Percentiles rank a stretch among this genome's conserved stretches.
These are phyloP conservation scores for Diphyllodes magnificus DNA, from an alignment of 2,113 vertebrate genomes.

Conservation along the genomic window DNA sequence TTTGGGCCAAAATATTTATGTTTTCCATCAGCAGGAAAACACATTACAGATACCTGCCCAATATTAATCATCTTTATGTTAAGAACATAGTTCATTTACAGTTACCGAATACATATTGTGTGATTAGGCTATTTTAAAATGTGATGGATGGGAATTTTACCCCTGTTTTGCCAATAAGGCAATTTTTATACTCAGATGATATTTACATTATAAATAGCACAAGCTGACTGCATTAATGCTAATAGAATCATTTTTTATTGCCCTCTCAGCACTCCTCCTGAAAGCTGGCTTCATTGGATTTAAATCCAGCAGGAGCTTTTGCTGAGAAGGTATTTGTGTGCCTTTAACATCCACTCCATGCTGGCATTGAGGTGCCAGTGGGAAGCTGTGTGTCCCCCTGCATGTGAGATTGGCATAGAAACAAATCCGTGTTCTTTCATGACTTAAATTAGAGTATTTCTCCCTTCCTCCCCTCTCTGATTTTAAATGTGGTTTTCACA, in stretches of 20 bases:
- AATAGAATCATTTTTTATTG: constrained; percentile 29
- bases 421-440: neutral
- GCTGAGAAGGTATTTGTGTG: neutral
- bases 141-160: constrained; percentile 3
- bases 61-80: constrained; percentile 1
- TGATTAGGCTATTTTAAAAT: constrained; percentile 10
- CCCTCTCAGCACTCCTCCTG: neutral
- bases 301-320: neutral
- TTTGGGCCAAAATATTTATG: neutral
- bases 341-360: neutral
- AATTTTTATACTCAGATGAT: constrained; percentile 16
- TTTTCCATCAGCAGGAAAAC: neutral
- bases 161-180: neutral
- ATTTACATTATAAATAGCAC: constrained; percentile 42
- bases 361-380: neutral
- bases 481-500: neutral
- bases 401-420: neutral
- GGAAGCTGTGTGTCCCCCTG: neutral
- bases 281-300: neutral
- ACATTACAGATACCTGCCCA: neutral
- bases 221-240: constrained; percentile 19
- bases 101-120: neutral
- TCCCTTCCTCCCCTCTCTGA: neutral
- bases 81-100: neutral
- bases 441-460: neutral